These are phyloP conservation scores for Andricus grossulariae DNA, from an alignment of 1,140 invertebrate genomes.

Conservation along the genomic window DNA sequence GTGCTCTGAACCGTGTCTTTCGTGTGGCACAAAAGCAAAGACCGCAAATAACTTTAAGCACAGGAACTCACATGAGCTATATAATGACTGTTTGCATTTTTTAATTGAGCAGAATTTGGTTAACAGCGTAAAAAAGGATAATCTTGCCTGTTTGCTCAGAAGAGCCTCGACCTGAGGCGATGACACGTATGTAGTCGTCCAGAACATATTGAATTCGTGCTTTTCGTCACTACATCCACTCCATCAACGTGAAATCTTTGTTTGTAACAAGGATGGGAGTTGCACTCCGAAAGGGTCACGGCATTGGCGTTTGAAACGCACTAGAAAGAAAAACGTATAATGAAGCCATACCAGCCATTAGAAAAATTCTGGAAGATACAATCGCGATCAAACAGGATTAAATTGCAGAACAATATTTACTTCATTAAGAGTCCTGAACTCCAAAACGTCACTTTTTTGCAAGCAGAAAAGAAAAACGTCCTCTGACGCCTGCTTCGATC, in stretches of 20 bases:
- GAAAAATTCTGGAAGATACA: not conserved
- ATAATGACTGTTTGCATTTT: not conserved
- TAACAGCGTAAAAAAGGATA: not conserved
- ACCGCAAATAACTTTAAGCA: no score
- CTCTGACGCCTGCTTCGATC: not conserved
- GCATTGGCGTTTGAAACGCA: conserved; percentile 37
- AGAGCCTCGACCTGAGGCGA: conserved; percentile 85
- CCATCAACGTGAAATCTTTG: conserved; percentile 30
- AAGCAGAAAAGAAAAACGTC: conserved; percentile 42
- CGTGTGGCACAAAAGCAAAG: no score
- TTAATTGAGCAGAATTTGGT: not conserved
- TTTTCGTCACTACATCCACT: not conserved
- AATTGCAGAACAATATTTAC: conserved; percentile 36
- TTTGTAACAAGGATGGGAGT: conserved; percentile 29
- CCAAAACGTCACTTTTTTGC: conserved; percentile 43
- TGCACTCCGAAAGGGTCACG: conserved; percentile 37
- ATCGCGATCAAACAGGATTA: not conserved
- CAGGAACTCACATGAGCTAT: no score
- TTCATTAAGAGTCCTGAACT: conserved; percentile 37
- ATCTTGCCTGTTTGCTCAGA: conserved; percentile 84
- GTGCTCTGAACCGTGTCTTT: no score
- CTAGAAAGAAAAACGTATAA: conserved; percentile 37
- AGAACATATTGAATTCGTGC: conserved; percentile 82
- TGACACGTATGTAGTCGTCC: conserved; percentile 85
- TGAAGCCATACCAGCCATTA: not conserved